These are phyloP conservation scores for Pachypsylla venusta DNA, from an alignment of 1,140 invertebrate species.

Conservation along the genomic window DNA sequence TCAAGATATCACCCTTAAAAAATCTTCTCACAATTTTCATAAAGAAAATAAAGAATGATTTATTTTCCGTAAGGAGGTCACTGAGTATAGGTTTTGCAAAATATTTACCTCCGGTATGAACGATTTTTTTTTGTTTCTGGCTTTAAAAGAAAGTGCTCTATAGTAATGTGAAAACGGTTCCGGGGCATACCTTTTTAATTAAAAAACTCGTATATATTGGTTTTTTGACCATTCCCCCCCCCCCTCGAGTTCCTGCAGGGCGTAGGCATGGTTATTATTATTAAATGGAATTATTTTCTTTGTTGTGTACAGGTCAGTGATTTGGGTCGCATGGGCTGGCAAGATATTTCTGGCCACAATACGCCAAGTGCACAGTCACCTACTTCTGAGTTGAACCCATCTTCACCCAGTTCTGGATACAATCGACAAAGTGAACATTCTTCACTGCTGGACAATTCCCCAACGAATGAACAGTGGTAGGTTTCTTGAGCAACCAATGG, in stretches of 20 bases:
- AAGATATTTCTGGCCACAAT: constrained; percentile 42
- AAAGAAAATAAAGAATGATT: no score
- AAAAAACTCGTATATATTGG: background rate
- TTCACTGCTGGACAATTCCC: background rate
- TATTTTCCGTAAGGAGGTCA: no score
- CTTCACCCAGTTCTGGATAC: background rate
- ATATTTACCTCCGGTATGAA: no score
- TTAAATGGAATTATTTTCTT: constrained; percentile 9
- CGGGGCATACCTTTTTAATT: no score
- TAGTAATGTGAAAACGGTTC: no score
- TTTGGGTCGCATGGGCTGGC: constrained; percentile 50
- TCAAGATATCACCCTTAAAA: no score
- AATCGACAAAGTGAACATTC: background rate
- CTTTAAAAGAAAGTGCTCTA: no score
- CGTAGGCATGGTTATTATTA: constrained; percentile 13
- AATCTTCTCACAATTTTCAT: no score
- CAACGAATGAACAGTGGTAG: constrained; percentile 1
- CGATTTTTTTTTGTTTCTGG: no score
- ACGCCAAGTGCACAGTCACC: constrained; percentile 31
- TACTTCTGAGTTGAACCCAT: constrained; percentile 13
- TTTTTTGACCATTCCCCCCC: background rate
- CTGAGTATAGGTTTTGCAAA: no score
- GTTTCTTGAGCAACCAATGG: no score
- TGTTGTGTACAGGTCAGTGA: constrained; percentile 41
- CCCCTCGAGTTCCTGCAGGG: constrained; percentile 9